Conservation (phyloP, 2,888 invertebrate genomes). For the Tipula lateralis region DNA sequence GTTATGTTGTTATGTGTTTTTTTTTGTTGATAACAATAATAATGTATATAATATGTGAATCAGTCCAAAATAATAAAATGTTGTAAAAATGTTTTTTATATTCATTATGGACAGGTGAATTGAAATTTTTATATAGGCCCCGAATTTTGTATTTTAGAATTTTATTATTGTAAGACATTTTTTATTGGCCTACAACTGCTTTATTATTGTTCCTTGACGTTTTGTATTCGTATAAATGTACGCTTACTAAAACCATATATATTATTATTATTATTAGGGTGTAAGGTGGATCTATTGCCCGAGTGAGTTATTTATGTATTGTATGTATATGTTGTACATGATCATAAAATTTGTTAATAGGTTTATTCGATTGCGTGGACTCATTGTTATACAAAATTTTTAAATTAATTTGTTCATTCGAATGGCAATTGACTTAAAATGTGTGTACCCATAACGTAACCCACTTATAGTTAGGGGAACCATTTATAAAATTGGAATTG, state of each 20-base stretch:
- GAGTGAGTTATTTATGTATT: conserved; percentile 24
- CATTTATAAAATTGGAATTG: no score
- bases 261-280: background rate
- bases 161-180: background rate
- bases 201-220: background rate
- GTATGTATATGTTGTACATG: background rate
- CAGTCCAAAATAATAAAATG: conserved; percentile 24
- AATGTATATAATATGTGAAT: background rate
- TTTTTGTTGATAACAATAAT: background rate
- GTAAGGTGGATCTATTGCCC: conserved; percentile 11
- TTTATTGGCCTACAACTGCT: background rate
- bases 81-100: background rate
- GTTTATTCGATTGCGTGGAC: background rate
- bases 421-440: no score
- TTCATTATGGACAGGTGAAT: conserved; percentile 13
- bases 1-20: background rate
- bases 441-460: no score
- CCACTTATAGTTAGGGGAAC: no score
- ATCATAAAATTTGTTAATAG: conserved; percentile 19
- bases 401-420: no score
- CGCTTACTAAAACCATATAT: background rate
- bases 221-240: background rate
- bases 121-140: background rate
- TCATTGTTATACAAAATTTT: background rate
- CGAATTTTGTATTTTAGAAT: background rate